These are phyloP conservation scores for Horisme vitalbata DNA, from an alignment of 2,888 invertebrate genomes.

Conservation along the genomic window DNA sequence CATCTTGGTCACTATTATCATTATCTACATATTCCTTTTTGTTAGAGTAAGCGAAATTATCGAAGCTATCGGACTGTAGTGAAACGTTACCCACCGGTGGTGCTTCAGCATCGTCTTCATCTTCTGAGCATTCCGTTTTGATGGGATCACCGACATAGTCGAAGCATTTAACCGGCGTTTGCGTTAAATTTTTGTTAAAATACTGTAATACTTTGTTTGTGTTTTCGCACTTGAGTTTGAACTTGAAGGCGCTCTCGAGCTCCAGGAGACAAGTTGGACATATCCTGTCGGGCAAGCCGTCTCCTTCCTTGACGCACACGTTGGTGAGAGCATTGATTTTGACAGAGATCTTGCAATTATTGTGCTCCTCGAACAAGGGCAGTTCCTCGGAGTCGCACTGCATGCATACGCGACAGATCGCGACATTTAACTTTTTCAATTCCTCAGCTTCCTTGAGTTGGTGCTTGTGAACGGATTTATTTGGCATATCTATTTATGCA, in stretches of 20 bases:
- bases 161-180: background rate
- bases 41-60: too few species aligned
- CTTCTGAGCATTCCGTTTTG: background rate
- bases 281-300: constrained; percentile 59
- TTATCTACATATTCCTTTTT: too few species aligned
- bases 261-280: constrained; percentile 60
- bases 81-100: too few species aligned
- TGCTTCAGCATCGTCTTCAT: too few species aligned
- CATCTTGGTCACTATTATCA: too few species aligned
- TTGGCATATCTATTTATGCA: too few species aligned
- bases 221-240: constrained; percentile 60
- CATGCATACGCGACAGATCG: constrained; percentile 61
- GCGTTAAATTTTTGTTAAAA: constrained; percentile 21
- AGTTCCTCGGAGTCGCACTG: constrained; percentile 39
- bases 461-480: too few species aligned
- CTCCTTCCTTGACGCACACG: constrained; percentile 52
- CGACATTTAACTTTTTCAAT: too few species aligned
- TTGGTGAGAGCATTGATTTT: constrained; percentile 57
- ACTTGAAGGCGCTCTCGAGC: constrained; percentile 55
- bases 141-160: background rate
- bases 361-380: constrained; percentile 57
- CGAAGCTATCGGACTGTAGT: too few species aligned
- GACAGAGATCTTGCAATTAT: constrained; percentile 49
- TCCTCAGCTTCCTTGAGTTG: too few species aligned
- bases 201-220: constrained; percentile 47